Percentiles rank a stretch among this genome's conserved stretches.
Conservation (phyloP, 2,888 invertebrate genomes). For the Heliconius ismenius region DNA sequence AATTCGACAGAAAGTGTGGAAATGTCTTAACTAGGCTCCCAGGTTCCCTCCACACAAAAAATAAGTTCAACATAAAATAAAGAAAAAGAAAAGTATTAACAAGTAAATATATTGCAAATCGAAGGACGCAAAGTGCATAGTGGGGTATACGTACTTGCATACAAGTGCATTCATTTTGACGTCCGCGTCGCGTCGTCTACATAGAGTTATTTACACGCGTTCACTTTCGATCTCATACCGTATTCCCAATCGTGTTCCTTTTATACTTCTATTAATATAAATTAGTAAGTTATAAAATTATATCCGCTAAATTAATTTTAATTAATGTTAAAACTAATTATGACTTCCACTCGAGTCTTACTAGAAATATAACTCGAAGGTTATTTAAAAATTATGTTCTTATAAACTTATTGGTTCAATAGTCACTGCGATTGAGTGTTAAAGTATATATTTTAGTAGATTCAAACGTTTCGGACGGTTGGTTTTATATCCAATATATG, state of each 20-base stretch:
- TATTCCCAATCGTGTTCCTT: not conserved
- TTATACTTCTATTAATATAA: not conserved
- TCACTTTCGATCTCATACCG: constrained; percentile 10
- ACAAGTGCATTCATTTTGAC: constrained; percentile 44
- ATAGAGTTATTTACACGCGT: constrained; percentile 29
- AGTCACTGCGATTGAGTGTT: not conserved
- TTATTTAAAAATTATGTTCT: not conserved
- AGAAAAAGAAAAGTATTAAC: not conserved
- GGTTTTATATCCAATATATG: constrained; percentile 3
- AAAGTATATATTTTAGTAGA: not conserved
- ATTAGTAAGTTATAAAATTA: not conserved
- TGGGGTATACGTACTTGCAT: constrained; percentile 27
- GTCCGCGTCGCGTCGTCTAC: constrained; percentile 35
- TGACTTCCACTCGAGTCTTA: not conserved
- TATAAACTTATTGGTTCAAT: not conserved
- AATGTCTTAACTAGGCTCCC: too few species aligned
- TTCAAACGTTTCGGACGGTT: not conserved
- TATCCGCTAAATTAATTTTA: not conserved
- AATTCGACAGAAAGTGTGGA: too few species aligned
- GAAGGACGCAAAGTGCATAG: constrained; percentile 19
- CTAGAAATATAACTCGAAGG: not conserved
- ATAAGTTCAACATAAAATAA: not conserved
- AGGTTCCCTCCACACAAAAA: too few species aligned
- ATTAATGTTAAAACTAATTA: not conserved
- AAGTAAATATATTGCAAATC: constrained; percentile 6